Conservation (phyloP, 2,113 vertebrate species). For the Mungos mungo region DNA sequence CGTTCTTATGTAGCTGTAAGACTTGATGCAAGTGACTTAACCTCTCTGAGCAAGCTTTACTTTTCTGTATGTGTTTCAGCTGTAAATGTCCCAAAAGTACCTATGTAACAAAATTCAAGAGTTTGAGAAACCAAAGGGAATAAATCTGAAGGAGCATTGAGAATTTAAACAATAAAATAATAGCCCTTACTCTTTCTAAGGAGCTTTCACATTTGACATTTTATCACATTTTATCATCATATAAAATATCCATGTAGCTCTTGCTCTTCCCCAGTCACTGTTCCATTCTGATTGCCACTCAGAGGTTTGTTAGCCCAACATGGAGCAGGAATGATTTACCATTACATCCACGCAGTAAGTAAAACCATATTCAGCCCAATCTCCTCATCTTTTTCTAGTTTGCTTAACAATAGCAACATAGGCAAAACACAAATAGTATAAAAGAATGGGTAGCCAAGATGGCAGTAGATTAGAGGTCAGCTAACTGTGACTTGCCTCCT, state of each 20-base stretch:
- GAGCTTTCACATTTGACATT: background rate
- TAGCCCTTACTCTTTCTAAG: background rate
- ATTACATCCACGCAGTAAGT: background rate
- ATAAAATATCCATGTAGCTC: background rate
- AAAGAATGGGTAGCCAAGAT: background rate
- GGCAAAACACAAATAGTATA: background rate
- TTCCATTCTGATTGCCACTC: background rate
- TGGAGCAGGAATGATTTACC: background rate
- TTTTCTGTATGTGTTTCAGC: background rate
- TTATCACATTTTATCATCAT: background rate
- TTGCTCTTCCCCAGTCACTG: background rate
- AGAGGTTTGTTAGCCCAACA: background rate
- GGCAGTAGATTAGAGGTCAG: background rate
- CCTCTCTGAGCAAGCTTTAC: background rate
- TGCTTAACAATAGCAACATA: background rate
- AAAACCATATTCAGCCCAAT: background rate
- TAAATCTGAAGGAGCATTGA: background rate
- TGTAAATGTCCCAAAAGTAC: background rate
- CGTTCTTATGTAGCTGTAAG: background rate
- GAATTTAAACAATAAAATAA: background rate
- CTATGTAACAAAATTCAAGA: background rate
- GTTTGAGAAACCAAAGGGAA: conserved; percentile 6
- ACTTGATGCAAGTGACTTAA: background rate
- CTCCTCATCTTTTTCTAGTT: background rate
- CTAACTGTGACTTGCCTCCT: background rate